A percentile compares a stretch with the other conserved stretches of the same genome.
Evolutionary conservation across 2,797 vertebrate species (phyloP).

Genomic region (Neolamprologus multifasciatus): DNA sequence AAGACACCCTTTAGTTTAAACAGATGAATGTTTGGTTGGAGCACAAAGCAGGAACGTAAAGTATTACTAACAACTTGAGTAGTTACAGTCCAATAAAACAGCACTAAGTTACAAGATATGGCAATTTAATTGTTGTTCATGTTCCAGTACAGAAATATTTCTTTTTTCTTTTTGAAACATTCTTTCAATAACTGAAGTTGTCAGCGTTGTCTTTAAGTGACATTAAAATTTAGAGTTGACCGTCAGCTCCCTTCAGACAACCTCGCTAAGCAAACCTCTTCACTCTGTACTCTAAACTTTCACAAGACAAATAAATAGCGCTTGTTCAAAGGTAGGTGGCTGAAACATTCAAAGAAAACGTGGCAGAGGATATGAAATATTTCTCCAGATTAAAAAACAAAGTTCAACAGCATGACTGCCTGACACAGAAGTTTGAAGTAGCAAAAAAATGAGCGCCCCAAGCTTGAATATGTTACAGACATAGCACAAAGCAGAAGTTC

Average conservation of each 20-base stretch:
- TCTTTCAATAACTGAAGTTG: slow-evolving; percentile 52
- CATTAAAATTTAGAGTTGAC: slow-evolving; percentile 19
- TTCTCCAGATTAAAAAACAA: background rate
- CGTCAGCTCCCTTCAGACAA: background rate
- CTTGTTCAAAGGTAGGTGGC: slow-evolving; percentile 30
- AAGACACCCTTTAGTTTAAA: background rate
- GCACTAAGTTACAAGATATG: slow-evolving; percentile 39
- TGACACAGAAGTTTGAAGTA: slow-evolving; percentile 1
- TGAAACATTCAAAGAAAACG: slow-evolving; percentile 10
- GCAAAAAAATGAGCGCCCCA: slow-evolving; percentile 3
- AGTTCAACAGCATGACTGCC: background rate
- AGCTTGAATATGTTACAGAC: slow-evolving; percentile 21
- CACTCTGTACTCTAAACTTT: slow-evolving; percentile 33
- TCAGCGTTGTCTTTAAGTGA: slow-evolving; percentile 44
- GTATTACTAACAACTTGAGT: background rate
- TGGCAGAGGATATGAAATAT: background rate
- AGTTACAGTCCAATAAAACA: background rate
- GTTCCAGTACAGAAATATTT: slow-evolving; percentile 54
- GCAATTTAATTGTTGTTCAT: slow-evolving; percentile 56
- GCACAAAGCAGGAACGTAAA: background rate
- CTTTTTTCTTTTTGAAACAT: slow-evolving; percentile 43
- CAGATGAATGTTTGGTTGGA: background rate
- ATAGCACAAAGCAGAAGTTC: slow-evolving; percentile 2
- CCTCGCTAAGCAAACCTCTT: slow-evolving; percentile 28
- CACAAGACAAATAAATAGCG: slow-evolving; percentile 62